A percentile compares a stretch with the other conserved stretches of the same genome.
Conservation (phyloP, 2,113 vertebrate genomes). For the Sardina pilchardus region DNA sequence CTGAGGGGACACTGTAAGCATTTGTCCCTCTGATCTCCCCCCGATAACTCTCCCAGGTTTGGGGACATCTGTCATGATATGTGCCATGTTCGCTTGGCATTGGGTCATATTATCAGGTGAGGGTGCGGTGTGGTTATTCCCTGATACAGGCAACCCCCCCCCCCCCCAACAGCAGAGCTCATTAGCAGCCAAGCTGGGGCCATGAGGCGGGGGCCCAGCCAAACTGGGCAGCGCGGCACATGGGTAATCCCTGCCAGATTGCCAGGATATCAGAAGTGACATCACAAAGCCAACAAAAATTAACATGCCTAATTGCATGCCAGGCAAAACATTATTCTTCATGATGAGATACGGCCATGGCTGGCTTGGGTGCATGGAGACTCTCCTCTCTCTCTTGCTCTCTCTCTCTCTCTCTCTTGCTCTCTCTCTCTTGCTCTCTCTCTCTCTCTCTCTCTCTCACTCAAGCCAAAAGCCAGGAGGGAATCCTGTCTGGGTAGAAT, state of each 20-base stretch:
- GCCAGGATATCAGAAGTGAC: slow-evolving; percentile 62
- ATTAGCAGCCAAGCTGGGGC: slow-evolving; percentile 57
- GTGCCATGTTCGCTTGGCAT: slow-evolving; percentile 42
- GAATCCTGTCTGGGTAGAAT: slow-evolving; percentile 4
- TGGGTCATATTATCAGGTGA: slow-evolving; percentile 51
- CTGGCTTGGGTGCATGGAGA: slow-evolving; percentile 47
- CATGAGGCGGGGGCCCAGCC: slow-evolving; percentile 41
- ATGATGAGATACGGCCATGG: slow-evolving; percentile 62
- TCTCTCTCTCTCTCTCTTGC: slow-evolving; percentile 32
- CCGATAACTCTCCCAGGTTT: slow-evolving; percentile 39
- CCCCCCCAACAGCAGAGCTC: slow-evolving; percentile 52
- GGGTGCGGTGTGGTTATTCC: slow-evolving; percentile 46
- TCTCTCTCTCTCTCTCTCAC: slow-evolving; percentile 27
- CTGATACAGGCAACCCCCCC: slow-evolving; percentile 22
- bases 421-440: slow-evolving; percentile 35
- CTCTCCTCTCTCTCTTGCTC: no score
- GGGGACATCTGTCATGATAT: slow-evolving; percentile 57
- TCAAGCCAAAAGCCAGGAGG: slow-evolving; percentile 37
- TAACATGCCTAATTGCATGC: slow-evolving; percentile 65
- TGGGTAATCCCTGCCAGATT: slow-evolving; percentile 58
- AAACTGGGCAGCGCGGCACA: slow-evolving; percentile 44
- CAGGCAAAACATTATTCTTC: slow-evolving; percentile 68
- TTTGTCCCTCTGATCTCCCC: slow-evolving; percentile 53
- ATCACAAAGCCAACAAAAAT: slow-evolving; percentile 66
- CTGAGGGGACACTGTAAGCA: slow-evolving; percentile 52